Evolutionary conservation across 2,888 invertebrate species (phyloP), one percentile per base, ranked within the genome.

Genomic region (Pterostichus niger): DNA sequence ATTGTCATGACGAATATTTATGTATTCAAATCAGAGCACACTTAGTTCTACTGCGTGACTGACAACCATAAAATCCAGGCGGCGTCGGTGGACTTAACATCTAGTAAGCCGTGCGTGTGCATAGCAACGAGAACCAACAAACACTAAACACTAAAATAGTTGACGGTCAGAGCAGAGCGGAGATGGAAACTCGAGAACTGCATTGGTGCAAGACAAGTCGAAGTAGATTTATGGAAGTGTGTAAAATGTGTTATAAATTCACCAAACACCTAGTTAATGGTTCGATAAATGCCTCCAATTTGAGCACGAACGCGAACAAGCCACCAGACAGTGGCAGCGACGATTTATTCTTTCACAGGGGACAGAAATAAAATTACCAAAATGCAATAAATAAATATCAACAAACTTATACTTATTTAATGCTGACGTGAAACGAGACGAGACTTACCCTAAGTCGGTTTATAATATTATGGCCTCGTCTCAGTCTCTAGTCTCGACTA

Each of bases 251-350:
- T 71, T 68, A 80, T 80, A 80, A 71, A 80, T 80, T 71, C 71
- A 80, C 68, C 80, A 80, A 71, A 80, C 80, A 80, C 68, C 80
- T 80, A 80, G 80, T 80, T 71, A 80, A 80, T 80, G 54, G 52
- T 17, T 52, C 17, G 80, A 80, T 80, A 80, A 73, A 80, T 80
- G 40, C 68, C 80, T 71, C 52, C 80, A 80, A 80, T 80, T 80
- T 80, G 71, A 80, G 13, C 71, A 79, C 64, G 79, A 64, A 49
- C 24, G 44, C 31, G 40, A 24, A 17, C 24, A 17, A 24, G n/a
- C n/a, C 15, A 44, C 35, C 40, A 56, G 10, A 2, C 49, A 49
- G 6, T 1, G 64, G 9, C 64, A 31, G n/a, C 24, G 64, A 0
- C 3, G 59, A 31, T 1, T 5, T 64, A 24, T 24, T 3, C 11